Percentiles rank a stretch among this genome's conserved stretches.
phyloP scores from a whole-genome alignment of 2,113 vertebrate genomes.

The Quiscalus mexicanus region DNA sequence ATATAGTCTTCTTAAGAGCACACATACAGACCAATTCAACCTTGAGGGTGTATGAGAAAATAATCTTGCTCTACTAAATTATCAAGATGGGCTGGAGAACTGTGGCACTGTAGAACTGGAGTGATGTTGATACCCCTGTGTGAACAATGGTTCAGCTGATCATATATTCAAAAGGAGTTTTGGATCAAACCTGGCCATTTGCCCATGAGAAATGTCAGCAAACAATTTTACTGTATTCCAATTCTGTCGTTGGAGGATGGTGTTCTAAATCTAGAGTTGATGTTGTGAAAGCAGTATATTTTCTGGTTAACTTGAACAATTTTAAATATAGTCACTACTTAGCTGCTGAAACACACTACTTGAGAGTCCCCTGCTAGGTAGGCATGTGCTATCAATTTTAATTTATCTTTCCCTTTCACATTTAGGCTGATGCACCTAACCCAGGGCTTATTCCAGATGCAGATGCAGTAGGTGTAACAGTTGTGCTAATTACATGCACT shows the following conservation, averaged over 20 bases:
- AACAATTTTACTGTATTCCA: neutral
- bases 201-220: neutral
- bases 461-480: conserved; percentile 84
- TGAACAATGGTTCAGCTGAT: neutral
- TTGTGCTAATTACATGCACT: conserved; percentile 85
- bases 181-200: neutral
- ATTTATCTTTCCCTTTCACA: conserved; percentile 16
- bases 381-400: neutral
- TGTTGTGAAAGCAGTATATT: neutral
- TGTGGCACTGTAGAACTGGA: neutral
- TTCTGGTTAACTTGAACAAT: neutral
- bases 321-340: neutral
- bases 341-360: neutral
- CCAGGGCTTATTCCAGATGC: conserved; percentile 85
- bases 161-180: neutral
- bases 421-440: conserved; percentile 83
- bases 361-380: neutral
- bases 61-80: neutral
- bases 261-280: neutral
- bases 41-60: neutral
- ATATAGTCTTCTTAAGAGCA: neutral
- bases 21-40: neutral
- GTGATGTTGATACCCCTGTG: neutral
- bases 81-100: neutral
- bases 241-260: neutral